A percentile compares a stretch with the other conserved stretches of the same genome.
phyloP scores from a whole-genome alignment of 2,888 invertebrate species.

The Vesta saturnalis region DNA sequence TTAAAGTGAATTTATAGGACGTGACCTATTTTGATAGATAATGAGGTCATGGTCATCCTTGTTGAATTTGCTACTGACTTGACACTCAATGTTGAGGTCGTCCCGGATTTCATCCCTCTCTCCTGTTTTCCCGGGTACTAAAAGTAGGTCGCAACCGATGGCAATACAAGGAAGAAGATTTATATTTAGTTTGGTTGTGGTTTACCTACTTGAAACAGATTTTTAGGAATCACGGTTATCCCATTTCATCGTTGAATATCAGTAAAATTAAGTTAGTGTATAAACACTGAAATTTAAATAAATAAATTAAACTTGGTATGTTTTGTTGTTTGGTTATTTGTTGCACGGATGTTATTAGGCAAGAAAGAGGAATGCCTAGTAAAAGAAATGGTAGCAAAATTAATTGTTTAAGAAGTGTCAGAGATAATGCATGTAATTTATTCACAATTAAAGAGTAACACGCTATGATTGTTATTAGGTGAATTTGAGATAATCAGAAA shows the following conservation, averaged over 20 bases:
- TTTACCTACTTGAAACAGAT: conserved; percentile 10
- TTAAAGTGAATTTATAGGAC: conserved; percentile 19
- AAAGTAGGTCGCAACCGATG: conserved; percentile 32
- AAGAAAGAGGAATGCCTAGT: too few species aligned
- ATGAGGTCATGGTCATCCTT: conserved; percentile 30
- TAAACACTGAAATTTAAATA: not conserved
- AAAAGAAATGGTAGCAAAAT: too few species aligned
- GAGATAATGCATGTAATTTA: too few species aligned
- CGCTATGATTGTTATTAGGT: too few species aligned
- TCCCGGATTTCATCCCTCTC: conserved; percentile 37
- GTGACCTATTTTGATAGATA: conserved; percentile 29
- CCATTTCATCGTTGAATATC: not conserved
- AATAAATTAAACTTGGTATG: conserved; percentile 9
- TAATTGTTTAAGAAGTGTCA: too few species aligned
- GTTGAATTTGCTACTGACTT: conserved; percentile 21
- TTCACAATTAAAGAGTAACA: too few species aligned
- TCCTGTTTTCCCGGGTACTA: conserved; percentile 23
- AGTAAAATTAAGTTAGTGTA: not conserved
- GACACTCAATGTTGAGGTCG: conserved; percentile 34
- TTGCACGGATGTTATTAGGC: conserved; percentile 8
- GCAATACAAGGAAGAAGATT: conserved; percentile 25
- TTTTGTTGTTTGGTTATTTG: conserved; percentile 15
- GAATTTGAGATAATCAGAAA: too few species aligned
- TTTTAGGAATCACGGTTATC: not conserved
- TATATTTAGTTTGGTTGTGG: conserved; percentile 29